Evolutionary conservation across 1,140 invertebrate species (phyloP).

Genomic region (Drosophila bifasciata): DNA sequence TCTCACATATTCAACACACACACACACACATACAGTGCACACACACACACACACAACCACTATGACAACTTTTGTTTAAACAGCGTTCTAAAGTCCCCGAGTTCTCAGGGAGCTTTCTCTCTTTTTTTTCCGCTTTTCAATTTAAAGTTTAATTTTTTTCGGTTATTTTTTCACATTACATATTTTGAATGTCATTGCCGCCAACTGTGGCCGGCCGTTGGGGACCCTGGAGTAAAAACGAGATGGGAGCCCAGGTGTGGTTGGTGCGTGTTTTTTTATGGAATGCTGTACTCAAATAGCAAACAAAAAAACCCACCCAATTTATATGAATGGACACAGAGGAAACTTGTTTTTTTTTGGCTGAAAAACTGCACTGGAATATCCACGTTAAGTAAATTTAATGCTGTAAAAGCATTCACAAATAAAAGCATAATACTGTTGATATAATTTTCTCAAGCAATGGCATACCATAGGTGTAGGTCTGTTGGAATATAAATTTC

Average conservation of each 20-base stretch:
- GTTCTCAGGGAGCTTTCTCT: slow-evolving; percentile 23
- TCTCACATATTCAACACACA: not conserved
- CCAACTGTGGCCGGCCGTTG: slow-evolving; percentile 50
- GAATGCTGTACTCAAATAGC: too few species aligned
- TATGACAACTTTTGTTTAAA: slow-evolving; percentile 60
- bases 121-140: slow-evolving; percentile 62
- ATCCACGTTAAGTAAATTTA: too few species aligned
- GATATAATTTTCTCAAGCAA: too few species aligned
- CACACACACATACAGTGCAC: not conserved
- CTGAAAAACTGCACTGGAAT: too few species aligned
- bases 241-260: slow-evolving; percentile 36
- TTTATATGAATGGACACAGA: too few species aligned
- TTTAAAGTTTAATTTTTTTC: slow-evolving; percentile 77
- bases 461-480: too few species aligned
- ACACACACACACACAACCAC: slow-evolving; percentile 7
- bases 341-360: too few species aligned
- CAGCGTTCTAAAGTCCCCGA: slow-evolving; percentile 40
- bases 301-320: too few species aligned
- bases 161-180: slow-evolving; percentile 55
- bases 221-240: slow-evolving; percentile 42
- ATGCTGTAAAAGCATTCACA: too few species aligned
- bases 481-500: too few species aligned
- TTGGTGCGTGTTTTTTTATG: slow-evolving; percentile 47
- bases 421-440: too few species aligned
- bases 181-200: slow-evolving; percentile 68